These are phyloP conservation scores for Diabrotica undecimpunctata DNA, from an alignment of 1,140 invertebrate genomes.

Conservation along the genomic window DNA sequence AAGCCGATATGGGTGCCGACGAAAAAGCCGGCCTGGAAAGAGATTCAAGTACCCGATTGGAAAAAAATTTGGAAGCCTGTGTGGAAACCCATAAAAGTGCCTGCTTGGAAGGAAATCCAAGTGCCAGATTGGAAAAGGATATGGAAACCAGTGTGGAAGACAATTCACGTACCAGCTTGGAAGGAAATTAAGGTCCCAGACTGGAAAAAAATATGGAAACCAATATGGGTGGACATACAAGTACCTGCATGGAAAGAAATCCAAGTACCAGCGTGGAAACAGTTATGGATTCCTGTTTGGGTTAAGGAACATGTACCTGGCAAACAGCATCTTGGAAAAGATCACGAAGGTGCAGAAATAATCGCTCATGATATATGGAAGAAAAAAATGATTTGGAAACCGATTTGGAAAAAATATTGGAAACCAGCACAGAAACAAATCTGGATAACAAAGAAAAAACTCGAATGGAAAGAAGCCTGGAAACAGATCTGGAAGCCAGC, in stretches of 20 bases:
- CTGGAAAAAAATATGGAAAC: slow-evolving; percentile 63
- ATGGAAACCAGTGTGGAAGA: slow-evolving; percentile 63
- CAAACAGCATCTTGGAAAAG: slow-evolving; percentile 68
- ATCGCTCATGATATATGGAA: slow-evolving; percentile 73
- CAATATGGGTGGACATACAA: slow-evolving; percentile 58
- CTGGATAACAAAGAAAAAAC: slow-evolving; percentile 73
- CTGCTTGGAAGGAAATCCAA: slow-evolving; percentile 56
- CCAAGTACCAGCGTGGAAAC: slow-evolving; percentile 59
- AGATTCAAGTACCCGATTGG: slow-evolving; percentile 57
- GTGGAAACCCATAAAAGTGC: slow-evolving; percentile 59
- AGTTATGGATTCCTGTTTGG: slow-evolving; percentile 63
- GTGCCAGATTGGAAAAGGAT: slow-evolving; percentile 60
- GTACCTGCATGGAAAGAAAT: slow-evolving; percentile 61
- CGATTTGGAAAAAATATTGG: slow-evolving; percentile 72
- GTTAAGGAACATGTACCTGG: slow-evolving; percentile 68
- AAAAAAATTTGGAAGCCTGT: slow-evolving; percentile 59
- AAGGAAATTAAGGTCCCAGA: slow-evolving; percentile 62
- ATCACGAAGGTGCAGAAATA: slow-evolving; percentile 66
- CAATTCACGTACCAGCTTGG: slow-evolving; percentile 61
- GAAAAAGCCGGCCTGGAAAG: slow-evolving; percentile 64
- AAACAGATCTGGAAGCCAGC: slow-evolving; percentile 71
- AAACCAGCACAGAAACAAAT: slow-evolving; percentile 70
- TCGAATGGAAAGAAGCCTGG: slow-evolving; percentile 71
- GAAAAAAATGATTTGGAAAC: slow-evolving; percentile 72
- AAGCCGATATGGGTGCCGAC: slow-evolving; percentile 58